Conservation (phyloP, 2,797 vertebrate genomes). For the Coluber constrictor region DNA sequence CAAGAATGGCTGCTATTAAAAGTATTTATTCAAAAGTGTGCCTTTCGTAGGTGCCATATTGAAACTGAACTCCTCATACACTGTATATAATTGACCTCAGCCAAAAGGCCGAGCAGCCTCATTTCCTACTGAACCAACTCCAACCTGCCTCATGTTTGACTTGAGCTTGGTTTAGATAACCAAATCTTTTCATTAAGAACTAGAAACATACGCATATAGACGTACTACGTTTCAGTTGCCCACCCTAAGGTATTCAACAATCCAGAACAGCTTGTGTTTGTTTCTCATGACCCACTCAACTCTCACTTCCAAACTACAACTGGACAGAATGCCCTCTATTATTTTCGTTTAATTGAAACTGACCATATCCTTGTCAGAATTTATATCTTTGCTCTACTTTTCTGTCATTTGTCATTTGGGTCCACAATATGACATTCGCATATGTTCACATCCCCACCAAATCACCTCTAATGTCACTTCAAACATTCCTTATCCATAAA, state of each 20-base stretch:
- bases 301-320: not conserved
- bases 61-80: not conserved
- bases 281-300: not conserved
- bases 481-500: not conserved
- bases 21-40: not conserved
- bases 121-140: not conserved
- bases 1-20: not conserved
- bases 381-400: not conserved
- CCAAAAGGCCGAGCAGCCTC: not conserved
- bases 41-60: not conserved
- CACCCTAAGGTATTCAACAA: not conserved
- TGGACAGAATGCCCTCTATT: not conserved
- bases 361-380: not conserved
- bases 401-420: not conserved
- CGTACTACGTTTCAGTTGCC: not conserved
- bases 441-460: not conserved
- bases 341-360: not conserved
- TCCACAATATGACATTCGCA: not conserved
- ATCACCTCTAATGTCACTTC: not conserved
- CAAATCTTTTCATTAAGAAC: not conserved
- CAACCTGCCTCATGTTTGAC: not conserved
- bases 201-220: not conserved
- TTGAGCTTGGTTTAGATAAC: not conserved
- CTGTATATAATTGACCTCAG: not conserved
- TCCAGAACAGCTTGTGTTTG: not conserved